Percentiles rank a stretch among this genome's conserved stretches.
Conservation (phyloP, 2,797 vertebrate genomes). For the Enteromius treurensis region DNA sequence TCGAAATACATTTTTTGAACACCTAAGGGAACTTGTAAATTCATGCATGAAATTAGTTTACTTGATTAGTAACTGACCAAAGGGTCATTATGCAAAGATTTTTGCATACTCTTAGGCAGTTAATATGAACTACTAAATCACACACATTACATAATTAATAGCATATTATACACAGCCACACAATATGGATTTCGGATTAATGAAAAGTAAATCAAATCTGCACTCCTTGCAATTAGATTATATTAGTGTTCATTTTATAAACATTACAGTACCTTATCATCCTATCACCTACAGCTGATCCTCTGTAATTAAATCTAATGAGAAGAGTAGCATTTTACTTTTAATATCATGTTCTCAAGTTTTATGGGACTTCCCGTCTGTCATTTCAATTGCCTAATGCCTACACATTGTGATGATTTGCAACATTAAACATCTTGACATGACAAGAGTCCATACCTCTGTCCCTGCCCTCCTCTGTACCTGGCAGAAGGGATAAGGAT, state of each 20-base stretch:
- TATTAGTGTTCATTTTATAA: conserved; percentile 61
- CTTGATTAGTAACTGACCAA: conserved; percentile 48
- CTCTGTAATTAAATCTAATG: conserved; percentile 94
- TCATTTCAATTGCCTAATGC: background rate
- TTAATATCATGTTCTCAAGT: background rate
- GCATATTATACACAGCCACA: conserved; percentile 25
- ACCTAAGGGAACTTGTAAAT: conserved; percentile 19
- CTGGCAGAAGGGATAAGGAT: conserved; percentile 91
- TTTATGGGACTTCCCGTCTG: conserved; percentile 23
- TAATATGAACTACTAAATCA: conserved; percentile 13
- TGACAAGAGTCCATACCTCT: conserved; percentile 81
- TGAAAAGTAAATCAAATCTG: conserved; percentile 50
- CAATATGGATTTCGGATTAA: conserved; percentile 37
- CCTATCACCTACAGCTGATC: conserved; percentile 98
- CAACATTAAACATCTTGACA: conserved; percentile 2
- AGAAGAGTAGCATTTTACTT: conserved; percentile 34
- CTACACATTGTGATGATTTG: conserved; percentile 1
- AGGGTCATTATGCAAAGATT: conserved; percentile 42
- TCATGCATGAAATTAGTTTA: conserved; percentile 37
- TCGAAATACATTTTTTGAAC: conserved; percentile 10
- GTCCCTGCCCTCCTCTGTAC: conserved; percentile 88
- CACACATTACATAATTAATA: conserved; percentile 7
- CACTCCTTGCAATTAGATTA: conserved; percentile 67
- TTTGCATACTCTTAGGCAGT: conserved; percentile 28
- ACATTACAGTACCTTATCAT: conserved; percentile 93